Base-by-base conservation (phyloP, 2,797 vertebrate genomes). In the Scarus forsteni region DNA sequence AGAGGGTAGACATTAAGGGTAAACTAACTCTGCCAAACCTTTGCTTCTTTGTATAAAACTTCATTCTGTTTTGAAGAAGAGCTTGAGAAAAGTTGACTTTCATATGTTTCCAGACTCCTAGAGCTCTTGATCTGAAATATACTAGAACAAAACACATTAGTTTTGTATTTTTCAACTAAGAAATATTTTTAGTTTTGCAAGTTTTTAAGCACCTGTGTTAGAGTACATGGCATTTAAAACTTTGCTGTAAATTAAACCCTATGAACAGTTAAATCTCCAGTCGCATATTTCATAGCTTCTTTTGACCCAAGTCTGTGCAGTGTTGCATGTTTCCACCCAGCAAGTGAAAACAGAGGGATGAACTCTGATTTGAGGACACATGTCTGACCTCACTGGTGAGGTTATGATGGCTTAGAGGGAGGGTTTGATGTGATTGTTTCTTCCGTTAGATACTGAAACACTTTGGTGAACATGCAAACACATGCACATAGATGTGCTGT, bases 391-490 rank as follows among this genome's bases (percentile, higher is more conserved):
- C 54, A 39, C 43, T 65, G 35, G 3, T 66, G 63, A 83, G 76
- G 72, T 81, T 66, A 65, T 58, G 38, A 38, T 56, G 40, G 51
- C 79, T 71, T 42, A 45, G 35, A 66, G 72, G 69, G 46, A 66
- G 54, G 59, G 40, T 10, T 51, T 71, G 65, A 75, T 83, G 57
- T 68, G 57, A 71, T 56, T 11, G 45, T 67, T 77, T 61, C 53
- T 19, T 71, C 44, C 53, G 51, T 70, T 39, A 50, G 49, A 61
- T 59, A 58, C 49, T 67, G 57, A 56, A 51, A 56, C 65, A 74
- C 45, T 67, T 81, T 74, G 77, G 14, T 76, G 12, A 40, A 73
- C 76, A 79, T 77, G 77, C 63, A 80, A 80, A 79, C 61, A 74
- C 78, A 69, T 76, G 56, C 61, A 63, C 43, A 55, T 39, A 46